A percentile compares a stretch with the other conserved stretches of the same genome.
Evolutionary conservation across 2,888 invertebrate genomes (phyloP).

Genomic region (Callyntrura guangdongensis): DNA sequence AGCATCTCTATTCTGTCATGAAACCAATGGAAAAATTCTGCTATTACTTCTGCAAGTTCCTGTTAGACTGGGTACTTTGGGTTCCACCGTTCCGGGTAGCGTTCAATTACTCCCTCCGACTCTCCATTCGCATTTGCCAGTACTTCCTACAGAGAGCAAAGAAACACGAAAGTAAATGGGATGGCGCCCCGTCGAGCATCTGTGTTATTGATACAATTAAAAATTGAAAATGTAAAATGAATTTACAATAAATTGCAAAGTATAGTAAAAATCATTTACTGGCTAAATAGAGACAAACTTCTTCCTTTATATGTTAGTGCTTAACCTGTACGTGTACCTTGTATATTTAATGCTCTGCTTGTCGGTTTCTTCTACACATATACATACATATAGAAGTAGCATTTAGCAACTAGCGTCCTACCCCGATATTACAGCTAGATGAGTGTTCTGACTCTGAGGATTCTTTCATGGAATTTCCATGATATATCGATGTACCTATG

Average conservation of each 20-base stretch:
- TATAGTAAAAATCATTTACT: neutral
- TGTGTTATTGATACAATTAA: constrained; percentile 67
- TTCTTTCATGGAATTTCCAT: too few relatives aligned
- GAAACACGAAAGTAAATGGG: constrained; percentile 70
- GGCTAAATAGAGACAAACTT: too few relatives aligned
- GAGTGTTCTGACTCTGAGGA: too few relatives aligned
- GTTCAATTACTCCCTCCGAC: constrained; percentile 66
- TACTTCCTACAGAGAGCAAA: constrained; percentile 63
- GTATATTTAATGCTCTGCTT: too few relatives aligned
- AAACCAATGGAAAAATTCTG: constrained; percentile 75
- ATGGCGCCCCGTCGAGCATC: constrained; percentile 36
- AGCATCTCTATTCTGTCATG: constrained; percentile 76
- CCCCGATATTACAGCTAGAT: too few relatives aligned
- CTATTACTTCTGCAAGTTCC: constrained; percentile 77
- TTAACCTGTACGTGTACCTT: too few relatives aligned
- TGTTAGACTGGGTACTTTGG: constrained; percentile 77
- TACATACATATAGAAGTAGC: too few relatives aligned
- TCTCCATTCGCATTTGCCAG: constrained; percentile 65
- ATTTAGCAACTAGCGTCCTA: too few relatives aligned
- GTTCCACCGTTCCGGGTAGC: constrained; percentile 67
- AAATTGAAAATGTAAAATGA: constrained; percentile 25
- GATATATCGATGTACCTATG: too few relatives aligned
- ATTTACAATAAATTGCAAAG: neutral
- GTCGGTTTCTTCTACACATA: too few relatives aligned
- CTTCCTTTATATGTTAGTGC: too few relatives aligned